These are phyloP conservation scores for Oplegnathus fasciatus DNA, from an alignment of 2,113 vertebrate genomes.

Conservation along the genomic window DNA sequence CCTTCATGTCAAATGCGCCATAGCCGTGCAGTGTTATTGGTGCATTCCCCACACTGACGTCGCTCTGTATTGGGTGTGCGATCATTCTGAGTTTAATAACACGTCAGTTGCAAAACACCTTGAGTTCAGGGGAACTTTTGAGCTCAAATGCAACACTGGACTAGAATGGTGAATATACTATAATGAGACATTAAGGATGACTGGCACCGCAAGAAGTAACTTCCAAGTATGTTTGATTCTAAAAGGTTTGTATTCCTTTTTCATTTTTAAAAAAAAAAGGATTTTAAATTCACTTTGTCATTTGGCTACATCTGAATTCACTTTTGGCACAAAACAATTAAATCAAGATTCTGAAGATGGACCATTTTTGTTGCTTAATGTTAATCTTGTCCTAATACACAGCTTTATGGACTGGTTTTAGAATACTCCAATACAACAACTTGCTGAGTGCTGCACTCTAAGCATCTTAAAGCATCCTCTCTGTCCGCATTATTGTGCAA, in stretches of 20 bases:
- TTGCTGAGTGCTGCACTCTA: not conserved
- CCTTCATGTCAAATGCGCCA: constrained; percentile 39
- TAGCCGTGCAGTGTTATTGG: constrained; percentile 24
- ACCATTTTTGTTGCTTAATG: not conserved
- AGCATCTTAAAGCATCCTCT: not conserved
- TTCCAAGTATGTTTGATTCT: constrained; percentile 31
- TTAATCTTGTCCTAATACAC: not conserved
- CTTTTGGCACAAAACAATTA: not conserved
- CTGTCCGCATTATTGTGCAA: not conserved
- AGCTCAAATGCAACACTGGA: not conserved
- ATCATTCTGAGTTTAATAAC: constrained; percentile 27
- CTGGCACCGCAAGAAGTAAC: not conserved
- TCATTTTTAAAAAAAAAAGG: not conserved
- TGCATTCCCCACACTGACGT: constrained; percentile 18
- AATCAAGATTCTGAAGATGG: not conserved
- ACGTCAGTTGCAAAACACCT: not conserved
- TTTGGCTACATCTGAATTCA: not conserved
- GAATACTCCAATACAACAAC: not conserved
- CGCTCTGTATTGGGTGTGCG: not conserved
- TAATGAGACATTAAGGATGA: constrained; percentile 53
- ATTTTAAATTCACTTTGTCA: not conserved
- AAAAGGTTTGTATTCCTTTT: constrained; percentile 66
- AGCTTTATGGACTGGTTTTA: not conserved
- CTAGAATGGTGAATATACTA: not conserved
- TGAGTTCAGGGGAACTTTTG: not conserved